Evolutionary conservation across 2,888 invertebrate species (phyloP).

Genomic region (Erebia aethiops): DNA sequence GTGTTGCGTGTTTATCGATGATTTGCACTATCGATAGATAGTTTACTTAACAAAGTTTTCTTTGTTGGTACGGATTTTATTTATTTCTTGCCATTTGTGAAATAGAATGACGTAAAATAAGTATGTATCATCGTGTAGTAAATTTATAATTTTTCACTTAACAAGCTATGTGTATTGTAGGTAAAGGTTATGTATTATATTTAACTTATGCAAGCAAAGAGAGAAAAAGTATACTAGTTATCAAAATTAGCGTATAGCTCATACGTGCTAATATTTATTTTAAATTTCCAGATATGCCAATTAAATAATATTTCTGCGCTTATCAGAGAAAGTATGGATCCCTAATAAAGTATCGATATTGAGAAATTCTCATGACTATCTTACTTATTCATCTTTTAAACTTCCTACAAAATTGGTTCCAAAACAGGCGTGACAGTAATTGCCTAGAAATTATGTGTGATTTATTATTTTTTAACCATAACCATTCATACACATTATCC

Average conservation of each 20-base stretch:
- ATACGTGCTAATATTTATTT: too few relatives aligned
- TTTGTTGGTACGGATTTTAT: not conserved
- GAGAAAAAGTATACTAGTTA: too few relatives aligned
- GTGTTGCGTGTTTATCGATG: constrained; percentile 17
- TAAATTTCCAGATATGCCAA: too few relatives aligned
- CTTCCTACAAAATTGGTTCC: not conserved
- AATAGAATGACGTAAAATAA: too few relatives aligned
- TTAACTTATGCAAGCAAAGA: too few relatives aligned
- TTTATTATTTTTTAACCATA: constrained; percentile 2
- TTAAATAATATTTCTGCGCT: too few relatives aligned
- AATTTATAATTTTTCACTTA: too few relatives aligned
- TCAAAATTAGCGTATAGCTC: too few relatives aligned
- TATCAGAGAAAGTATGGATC: not conserved
- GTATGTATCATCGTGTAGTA: too few relatives aligned
- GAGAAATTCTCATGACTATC: not conserved
- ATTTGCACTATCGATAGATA: not conserved
- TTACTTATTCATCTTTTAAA: not conserved
- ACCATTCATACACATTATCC: not conserved
- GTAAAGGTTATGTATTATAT: too few relatives aligned
- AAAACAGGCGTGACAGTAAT: constrained; percentile 7
- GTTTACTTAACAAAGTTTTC: not conserved
- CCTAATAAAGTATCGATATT: not conserved
- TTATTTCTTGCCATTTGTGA: not conserved
- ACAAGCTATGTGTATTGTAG: too few relatives aligned
- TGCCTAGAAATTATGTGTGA: not conserved